Evolutionary conservation across 1,140 invertebrate species (phyloP), one percentile per base, ranked within the genome.

Genomic region (Subanguina moxae): DNA sequence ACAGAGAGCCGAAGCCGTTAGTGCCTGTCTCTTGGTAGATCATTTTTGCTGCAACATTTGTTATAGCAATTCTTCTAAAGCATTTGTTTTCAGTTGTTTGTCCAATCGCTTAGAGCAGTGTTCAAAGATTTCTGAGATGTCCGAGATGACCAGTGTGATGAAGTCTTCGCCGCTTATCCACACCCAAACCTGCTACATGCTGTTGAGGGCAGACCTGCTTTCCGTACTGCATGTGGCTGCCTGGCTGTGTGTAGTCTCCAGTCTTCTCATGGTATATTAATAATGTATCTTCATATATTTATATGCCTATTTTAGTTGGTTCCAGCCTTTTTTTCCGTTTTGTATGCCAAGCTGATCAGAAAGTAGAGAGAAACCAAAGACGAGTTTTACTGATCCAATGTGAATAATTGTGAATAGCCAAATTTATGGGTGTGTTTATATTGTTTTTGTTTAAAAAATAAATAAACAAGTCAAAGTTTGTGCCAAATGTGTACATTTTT

Each of bases 181-280:
- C 65, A 75, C 66, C 23, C 62, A 82, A 46, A 81, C 80, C n/a
- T 81, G 80, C 58, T 82, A 80, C 63, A 67, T 68, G 59, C 70
- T 65, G 17, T 65, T 80, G 11, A 59, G 68, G 59, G 72, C 64
- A 32, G 76, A 80, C 62, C 64, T 81, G 27, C 61, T 82, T n/a
- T 72, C 69, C 19, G 78, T 80, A 1, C 70, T 78, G 19, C 57
- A 77, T 42, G 71, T 80, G 17, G 79, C 79, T 45, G 74, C 77
- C 0, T 82, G 77, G 78, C 65, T 82, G 1, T 78, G 57, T 11
- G 78, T 81, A 19, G 62, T 71, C 1, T 63, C 65, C 19, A 81
- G 78, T 57, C 62, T 76, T 62, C 65, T 71, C 21, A 45, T 80
- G 65, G 79, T 80, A 57, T 46, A 48, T 28, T 19, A 38, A 13